Evolutionary conservation across 2,888 invertebrate species (phyloP).

Genomic region (Pseudococcus viburni): DNA sequence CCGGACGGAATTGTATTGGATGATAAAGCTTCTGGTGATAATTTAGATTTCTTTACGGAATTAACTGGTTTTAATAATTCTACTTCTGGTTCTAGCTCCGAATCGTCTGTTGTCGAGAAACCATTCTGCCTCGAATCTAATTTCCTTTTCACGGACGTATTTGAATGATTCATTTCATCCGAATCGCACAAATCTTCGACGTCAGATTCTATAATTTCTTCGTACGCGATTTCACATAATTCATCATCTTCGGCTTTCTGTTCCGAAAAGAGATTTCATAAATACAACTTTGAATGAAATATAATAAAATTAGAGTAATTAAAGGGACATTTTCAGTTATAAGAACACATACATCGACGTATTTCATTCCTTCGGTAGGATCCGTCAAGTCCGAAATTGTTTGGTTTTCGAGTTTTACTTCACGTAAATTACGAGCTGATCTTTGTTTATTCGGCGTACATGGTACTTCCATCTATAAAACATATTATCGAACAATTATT

Average conservation of each 20-base stretch:
- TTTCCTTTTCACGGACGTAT: neutral
- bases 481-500: neutral
- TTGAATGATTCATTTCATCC: neutral
- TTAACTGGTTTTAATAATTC: neutral
- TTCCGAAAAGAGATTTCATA: neutral
- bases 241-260: slow-evolving; percentile 20
- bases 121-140: neutral
- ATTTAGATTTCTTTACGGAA: neutral
- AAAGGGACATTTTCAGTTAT: neutral
- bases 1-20: neutral
- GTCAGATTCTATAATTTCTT: slow-evolving; percentile 8
- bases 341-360: neutral
- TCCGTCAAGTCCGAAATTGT: neutral
- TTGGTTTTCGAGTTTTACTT: neutral
- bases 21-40: neutral
- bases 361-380: neutral
- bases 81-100: neutral
- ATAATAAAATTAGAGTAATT: neutral
- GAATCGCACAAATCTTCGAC: neutral
- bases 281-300: neutral
- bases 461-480: neutral
- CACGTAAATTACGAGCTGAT: neutral
- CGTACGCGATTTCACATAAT: slow-evolving; percentile 24
- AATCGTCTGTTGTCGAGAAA: neutral
- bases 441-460: neutral